A percentile compares a stretch with the other conserved stretches of the same genome.
These are phyloP conservation scores for Hemistola chrysoprasaria DNA, from an alignment of 2,888 invertebrate species.

Conservation along the genomic window DNA sequence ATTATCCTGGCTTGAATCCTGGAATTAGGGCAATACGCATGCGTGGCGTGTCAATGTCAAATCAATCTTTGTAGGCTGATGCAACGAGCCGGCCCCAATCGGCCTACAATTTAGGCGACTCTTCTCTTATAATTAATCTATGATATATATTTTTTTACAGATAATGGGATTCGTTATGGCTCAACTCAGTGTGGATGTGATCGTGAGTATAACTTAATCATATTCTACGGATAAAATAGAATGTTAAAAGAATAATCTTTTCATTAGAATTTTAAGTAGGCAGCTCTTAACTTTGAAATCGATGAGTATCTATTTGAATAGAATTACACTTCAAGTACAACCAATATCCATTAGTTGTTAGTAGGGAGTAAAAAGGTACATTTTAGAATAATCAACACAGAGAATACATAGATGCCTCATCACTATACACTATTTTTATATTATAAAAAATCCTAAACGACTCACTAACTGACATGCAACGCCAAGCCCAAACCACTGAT, in stretches of 20 bases:
- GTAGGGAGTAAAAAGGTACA: too few relatives aligned
- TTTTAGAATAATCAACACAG: too few relatives aligned
- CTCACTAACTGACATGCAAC: too few relatives aligned
- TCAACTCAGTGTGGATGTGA: slow-evolving; percentile 31
- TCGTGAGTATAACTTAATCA: slow-evolving; percentile 31
- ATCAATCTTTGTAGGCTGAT: slow-evolving; percentile 79
- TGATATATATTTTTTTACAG: slow-evolving; percentile 46
- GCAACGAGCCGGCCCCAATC: slow-evolving; percentile 54
- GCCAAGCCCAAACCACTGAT: too few relatives aligned
- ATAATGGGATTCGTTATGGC: slow-evolving; percentile 33
- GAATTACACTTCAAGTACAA: too few relatives aligned
- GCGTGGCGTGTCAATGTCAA: slow-evolving; percentile 79
- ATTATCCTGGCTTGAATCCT: slow-evolving; percentile 45
- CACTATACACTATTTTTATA: too few relatives aligned
- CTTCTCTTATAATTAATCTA: slow-evolving; percentile 37
- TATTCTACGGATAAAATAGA: too few relatives aligned
- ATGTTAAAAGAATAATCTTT: slow-evolving; percentile 3
- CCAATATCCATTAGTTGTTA: too few relatives aligned
- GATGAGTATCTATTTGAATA: too few relatives aligned
- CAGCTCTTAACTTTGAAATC: too few relatives aligned
- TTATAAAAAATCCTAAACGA: too few relatives aligned
- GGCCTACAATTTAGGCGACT: slow-evolving; percentile 35
- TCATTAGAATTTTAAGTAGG: slow-evolving; percentile 16
- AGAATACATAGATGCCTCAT: too few relatives aligned
- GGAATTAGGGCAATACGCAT: slow-evolving; percentile 78